Conservation (phyloP, 2,797 vertebrate species). For the Hoplostethus atlanticus region DNA sequence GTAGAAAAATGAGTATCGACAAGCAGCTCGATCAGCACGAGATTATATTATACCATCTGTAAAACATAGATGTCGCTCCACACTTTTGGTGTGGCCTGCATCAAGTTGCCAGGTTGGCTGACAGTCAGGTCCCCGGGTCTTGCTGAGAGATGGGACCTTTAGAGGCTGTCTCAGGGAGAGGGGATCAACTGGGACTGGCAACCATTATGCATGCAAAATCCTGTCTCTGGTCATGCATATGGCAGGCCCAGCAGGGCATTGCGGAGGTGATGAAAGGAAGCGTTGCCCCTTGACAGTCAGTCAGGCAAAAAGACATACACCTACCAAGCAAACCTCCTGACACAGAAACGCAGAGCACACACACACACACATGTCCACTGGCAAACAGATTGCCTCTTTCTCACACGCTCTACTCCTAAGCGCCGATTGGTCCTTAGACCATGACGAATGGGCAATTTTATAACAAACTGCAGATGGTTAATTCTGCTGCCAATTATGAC, state of each 20-base stretch:
- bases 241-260: constrained; percentile 36
- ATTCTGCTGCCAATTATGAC: no score
- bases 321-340: not conserved
- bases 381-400: constrained; percentile 11
- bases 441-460: no score
- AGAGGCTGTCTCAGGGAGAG: constrained; percentile 46
- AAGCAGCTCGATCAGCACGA: constrained; percentile 8
- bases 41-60: not conserved
- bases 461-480: no score
- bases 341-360: not conserved
- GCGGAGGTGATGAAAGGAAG: constrained; percentile 57
- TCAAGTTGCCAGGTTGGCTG: constrained; percentile 57
- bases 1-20: constrained; percentile 11
- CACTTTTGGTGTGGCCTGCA: constrained; percentile 33
- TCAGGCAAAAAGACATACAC: constrained; percentile 31
- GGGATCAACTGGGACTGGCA: constrained; percentile 68
- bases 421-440: not conserved
- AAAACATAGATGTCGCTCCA: constrained; percentile 39
- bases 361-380: constrained; percentile 9
- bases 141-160: constrained; percentile 65
- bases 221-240: constrained; percentile 60
- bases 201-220: constrained; percentile 58
- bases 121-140: constrained; percentile 55
- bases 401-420: not conserved
- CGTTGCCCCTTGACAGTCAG: constrained; percentile 30